phyloP scores from a whole-genome alignment of 1,140 invertebrate species.

The Eueides isabella region DNA sequence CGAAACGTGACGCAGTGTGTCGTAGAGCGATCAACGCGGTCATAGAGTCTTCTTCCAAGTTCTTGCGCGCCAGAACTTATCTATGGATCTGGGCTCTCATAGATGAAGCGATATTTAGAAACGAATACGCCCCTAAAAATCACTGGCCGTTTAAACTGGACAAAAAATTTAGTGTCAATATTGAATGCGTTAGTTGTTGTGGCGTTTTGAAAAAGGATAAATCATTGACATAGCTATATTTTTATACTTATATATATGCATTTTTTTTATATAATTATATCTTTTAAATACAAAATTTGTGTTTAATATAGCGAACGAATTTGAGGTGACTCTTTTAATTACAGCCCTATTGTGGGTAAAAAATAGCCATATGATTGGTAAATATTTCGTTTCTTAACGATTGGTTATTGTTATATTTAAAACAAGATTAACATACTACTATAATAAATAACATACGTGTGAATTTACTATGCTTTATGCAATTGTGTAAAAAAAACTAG shows the following conservation, averaged over 20 bases:
- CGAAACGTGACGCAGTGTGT: conserved; percentile 53
- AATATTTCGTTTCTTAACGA: too few relatives aligned
- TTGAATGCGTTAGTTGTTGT: conserved; percentile 39
- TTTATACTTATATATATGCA: conserved; percentile 9
- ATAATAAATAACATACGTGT: too few relatives aligned
- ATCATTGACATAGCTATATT: not conserved
- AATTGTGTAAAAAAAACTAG: too few relatives aligned
- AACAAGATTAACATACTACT: too few relatives aligned
- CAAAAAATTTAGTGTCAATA: conserved; percentile 27
- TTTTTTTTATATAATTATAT: not conserved
- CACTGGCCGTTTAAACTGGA: conserved; percentile 48
- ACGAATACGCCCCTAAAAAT: conserved; percentile 50
- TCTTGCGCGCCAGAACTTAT: conserved; percentile 51
- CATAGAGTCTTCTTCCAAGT: conserved; percentile 45
- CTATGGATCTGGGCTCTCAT: conserved; percentile 61
- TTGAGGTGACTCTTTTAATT: not conserved
- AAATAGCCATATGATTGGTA: too few relatives aligned
- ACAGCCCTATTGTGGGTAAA: too few relatives aligned
- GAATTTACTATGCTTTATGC: too few relatives aligned
- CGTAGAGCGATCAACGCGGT: conserved; percentile 58
- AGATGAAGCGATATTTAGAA: conserved; percentile 53
- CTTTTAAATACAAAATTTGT: not conserved
- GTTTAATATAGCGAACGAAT: not conserved
- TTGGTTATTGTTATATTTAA: too few relatives aligned
- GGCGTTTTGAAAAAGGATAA: conserved; percentile 24